These are phyloP conservation scores for Ceyx melanurus DNA, from an alignment of 2,113 vertebrate species.

Conservation along the genomic window DNA sequence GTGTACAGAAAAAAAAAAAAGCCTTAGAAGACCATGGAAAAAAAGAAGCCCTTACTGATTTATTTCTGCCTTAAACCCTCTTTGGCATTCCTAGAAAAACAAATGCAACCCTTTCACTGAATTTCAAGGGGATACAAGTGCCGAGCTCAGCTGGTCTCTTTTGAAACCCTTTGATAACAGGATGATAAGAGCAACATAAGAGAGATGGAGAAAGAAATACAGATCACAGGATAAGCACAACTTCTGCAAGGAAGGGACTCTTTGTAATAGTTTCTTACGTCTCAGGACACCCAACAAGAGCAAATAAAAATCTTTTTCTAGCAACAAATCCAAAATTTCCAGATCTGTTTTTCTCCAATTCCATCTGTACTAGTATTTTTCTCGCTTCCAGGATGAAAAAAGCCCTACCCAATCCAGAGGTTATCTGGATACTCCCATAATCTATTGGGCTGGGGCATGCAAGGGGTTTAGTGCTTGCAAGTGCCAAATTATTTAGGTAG, in stretches of 20 bases:
- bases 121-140: background rate
- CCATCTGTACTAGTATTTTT: background rate
- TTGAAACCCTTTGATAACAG: constrained; percentile 10
- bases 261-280: background rate
- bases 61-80: background rate
- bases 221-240: background rate
- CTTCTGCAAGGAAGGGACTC: background rate
- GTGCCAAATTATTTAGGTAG: background rate
- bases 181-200: background rate
- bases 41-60: background rate
- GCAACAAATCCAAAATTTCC: background rate
- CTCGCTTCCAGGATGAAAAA: background rate
- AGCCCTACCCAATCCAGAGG: background rate
- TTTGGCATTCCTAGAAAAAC: background rate
- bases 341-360: background rate
- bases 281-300: background rate
- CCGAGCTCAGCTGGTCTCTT: background rate
- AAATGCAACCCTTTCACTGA: background rate
- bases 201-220: background rate
- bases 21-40: background rate
- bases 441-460: background rate
- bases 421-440: background rate
- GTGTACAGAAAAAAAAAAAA: background rate
- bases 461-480: background rate
- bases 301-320: background rate